Percentiles rank a stretch among this genome's conserved stretches.
phyloP scores from a whole-genome alignment of 1,140 invertebrate species.

The Nomia melanderi region DNA sequence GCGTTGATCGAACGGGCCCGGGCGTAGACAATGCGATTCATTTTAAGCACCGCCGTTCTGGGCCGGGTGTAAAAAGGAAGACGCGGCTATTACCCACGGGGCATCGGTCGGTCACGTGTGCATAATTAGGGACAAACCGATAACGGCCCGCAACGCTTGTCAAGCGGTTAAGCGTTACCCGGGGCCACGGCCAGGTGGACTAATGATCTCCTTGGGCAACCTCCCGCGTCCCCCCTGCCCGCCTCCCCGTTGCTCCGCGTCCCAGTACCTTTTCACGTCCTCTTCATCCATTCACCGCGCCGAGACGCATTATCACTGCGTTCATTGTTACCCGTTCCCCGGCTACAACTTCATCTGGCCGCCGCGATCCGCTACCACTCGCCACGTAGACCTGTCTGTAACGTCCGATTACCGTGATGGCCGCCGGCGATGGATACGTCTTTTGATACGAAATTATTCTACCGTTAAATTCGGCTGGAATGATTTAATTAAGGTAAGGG shows the following conservation, averaged over 20 bases:
- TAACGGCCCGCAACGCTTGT: conserved; percentile 67
- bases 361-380: conserved; percentile 49
- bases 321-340: conserved; percentile 68
- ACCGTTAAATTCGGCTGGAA: too few species aligned
- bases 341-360: conserved; percentile 66
- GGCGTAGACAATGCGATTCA: conserved; percentile 43
- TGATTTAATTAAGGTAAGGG: too few species aligned
- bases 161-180: conserved; percentile 66
- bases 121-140: conserved; percentile 69
- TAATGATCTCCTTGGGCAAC: conserved; percentile 74
- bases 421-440: conserved; percentile 40
- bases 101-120: conserved; percentile 56
- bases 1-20: conserved; percentile 33
- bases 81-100: too few species aligned
- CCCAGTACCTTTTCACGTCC: conserved; percentile 43
- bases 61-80: not conserved
- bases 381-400: conserved; percentile 44
- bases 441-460: conserved; percentile 45
- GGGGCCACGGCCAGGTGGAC: conserved; percentile 65
- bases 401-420: conserved; percentile 60
- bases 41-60: conserved; percentile 27
- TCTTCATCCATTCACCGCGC: conserved; percentile 59
- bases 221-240: conserved; percentile 39
- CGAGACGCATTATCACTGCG: conserved; percentile 68
- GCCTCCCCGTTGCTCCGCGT: conserved; percentile 27